Percentiles rank a stretch among this genome's conserved stretches.
Evolutionary conservation across 2,888 invertebrate species (phyloP).

Genomic region (Phragmatobia fuliginosa): DNA sequence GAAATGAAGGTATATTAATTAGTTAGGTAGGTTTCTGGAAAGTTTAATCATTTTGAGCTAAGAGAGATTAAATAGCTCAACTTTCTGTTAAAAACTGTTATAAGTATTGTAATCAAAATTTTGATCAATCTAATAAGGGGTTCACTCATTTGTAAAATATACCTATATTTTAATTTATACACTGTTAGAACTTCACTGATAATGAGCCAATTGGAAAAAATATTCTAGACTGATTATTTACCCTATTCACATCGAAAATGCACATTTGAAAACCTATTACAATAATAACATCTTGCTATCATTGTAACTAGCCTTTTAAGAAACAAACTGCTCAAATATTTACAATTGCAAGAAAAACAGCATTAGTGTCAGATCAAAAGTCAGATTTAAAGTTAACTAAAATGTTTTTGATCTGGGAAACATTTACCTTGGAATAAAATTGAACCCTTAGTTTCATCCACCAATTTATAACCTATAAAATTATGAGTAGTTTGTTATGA

Average conservation of each 20-base stretch:
- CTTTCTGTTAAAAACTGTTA: no score
- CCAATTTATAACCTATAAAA: constrained; percentile 65
- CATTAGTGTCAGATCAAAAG: neutral
- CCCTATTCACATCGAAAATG: neutral
- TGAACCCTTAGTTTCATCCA: constrained; percentile 75
- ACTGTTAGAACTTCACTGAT: neutral
- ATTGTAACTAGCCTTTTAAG: neutral
- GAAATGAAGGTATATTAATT: no score
- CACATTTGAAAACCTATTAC: neutral
- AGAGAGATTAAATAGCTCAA: no score
- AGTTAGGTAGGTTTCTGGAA: no score
- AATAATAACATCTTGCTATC: neutral
- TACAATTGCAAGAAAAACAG: neutral
- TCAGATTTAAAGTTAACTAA: neutral
- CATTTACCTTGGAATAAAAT: constrained; percentile 72
- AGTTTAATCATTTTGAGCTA: neutral
- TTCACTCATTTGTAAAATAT: no score
- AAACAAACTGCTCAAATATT: constrained; percentile 1
- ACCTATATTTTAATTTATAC: no score
- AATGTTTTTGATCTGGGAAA: neutral
- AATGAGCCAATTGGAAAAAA: neutral
- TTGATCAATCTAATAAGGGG: no score
- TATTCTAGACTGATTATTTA: neutral
- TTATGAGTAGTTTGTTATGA: neutral
- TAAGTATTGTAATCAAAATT: no score